Base-by-base conservation (phyloP, 2,113 vertebrate species). In the Camelus dromedarius region DNA sequence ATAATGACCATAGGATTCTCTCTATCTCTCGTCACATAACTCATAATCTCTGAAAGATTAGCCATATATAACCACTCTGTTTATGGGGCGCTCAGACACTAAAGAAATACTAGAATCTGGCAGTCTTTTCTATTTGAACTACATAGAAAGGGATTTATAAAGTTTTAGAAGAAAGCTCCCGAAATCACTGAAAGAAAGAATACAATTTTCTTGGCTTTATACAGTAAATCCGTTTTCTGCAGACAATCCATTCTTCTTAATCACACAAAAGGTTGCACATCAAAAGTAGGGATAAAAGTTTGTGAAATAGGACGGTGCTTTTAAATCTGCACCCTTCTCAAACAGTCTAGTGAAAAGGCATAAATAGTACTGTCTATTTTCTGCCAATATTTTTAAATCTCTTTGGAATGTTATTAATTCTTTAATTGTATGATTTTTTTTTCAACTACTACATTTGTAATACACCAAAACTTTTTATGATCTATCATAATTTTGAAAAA, bases 181-280 rank as follows among this genome's bases (percentile, higher is more conserved):
- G 82, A 89, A 93, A 89, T 8, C 42, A 38, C 35, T 80, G 19
- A 87, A 95, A 90, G 58, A 80, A 91, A 90, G 8, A 88, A 94
- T 64, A 76, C 30, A 96, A 50, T 96, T 95, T 92, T 91, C 70
- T 80, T 95, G 75, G 52, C 16, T 73, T 87, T 56, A 52, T 50
- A 48, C 19, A 46, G 20, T 94, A 92, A 96, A 97, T 93, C 50
- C 28, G 6, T 80, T 93, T 72, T 84, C 20, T 50, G 38, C n/a
- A 88, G 69, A 94, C 38, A 96, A 77, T 75, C 32, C 20, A 38
- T 92, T 77, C 52, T 19, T 79, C 38, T 84, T 96, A 86, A 75
- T 83, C 5, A 0, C 18, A 11, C 3, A 0, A 76, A 32, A 42
- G 19, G 12, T 5, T 72, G 38, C 46, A 84, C 12, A 66, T 24